phyloP scores from a whole-genome alignment of 2,113 vertebrate species.

The Alexandromys fortis region DNA sequence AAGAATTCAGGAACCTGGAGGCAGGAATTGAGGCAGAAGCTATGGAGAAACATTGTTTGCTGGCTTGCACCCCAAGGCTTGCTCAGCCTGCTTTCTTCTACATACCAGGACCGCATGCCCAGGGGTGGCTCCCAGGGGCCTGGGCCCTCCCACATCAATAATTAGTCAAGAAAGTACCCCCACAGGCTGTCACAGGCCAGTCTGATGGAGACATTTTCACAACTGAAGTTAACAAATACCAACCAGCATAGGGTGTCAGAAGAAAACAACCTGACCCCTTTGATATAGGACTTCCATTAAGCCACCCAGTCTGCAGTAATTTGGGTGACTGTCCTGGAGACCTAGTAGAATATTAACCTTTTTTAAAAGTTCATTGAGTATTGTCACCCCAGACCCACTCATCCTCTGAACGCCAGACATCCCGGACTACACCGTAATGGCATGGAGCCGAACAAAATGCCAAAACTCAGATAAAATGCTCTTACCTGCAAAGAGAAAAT shows the following conservation, averaged over 20 bases:
- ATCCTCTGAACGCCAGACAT: conserved; percentile 20
- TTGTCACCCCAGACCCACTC: neutral
- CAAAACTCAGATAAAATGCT: conserved; percentile 4
- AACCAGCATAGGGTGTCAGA: neutral
- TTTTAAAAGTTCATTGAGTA: neutral
- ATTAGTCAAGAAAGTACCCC: neutral
- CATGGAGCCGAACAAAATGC: neutral
- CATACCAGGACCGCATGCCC: neutral
- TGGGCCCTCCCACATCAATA: neutral
- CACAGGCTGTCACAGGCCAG: neutral
- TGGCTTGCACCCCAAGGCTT: neutral
- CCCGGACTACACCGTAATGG: neutral
- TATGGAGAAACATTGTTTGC: neutral
- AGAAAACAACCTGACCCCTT: neutral
- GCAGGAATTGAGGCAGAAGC: neutral
- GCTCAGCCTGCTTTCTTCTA: neutral
- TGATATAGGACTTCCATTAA: neutral
- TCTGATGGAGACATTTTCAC: neutral
- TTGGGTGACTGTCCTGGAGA: neutral
- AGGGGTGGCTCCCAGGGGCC: too few relatives aligned
- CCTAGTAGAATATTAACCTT: neutral
- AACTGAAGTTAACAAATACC: neutral
- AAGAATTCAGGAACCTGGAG: neutral
- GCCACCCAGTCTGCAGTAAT: neutral
- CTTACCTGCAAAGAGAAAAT: conserved; percentile 36